A percentile compares a stretch with the other conserved stretches of the same genome.
These are phyloP conservation scores for Andinoacara biseriatus DNA, from an alignment of 2,113 vertebrate species.

Conservation along the genomic window DNA sequence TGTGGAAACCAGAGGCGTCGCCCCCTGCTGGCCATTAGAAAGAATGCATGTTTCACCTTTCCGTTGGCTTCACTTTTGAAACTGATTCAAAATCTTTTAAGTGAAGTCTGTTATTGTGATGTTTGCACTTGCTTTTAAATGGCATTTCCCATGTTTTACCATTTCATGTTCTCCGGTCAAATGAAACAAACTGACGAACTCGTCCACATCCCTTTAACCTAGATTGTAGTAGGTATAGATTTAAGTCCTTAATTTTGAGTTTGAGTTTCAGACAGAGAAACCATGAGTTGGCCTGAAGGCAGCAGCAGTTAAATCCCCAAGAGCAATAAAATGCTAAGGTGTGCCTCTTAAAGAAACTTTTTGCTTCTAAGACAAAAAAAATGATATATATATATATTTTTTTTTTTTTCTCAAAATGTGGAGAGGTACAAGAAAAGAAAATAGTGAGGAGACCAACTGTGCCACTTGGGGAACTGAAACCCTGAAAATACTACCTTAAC, in stretches of 20 bases:
- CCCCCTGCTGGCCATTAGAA: not conserved
- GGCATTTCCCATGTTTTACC: not conserved
- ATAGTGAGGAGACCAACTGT: not conserved
- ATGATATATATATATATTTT: too few species aligned
- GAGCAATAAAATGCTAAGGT: not conserved
- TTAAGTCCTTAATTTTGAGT: not conserved
- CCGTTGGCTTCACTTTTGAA: not conserved
- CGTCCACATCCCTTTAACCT: not conserved
- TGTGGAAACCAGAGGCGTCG: not conserved
- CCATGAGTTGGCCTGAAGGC: not conserved
- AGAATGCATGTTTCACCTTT: not conserved
- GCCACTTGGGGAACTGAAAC: not conserved
- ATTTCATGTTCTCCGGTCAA: accelerated
- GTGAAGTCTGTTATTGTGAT: not conserved
- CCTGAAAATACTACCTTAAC: not conserved
- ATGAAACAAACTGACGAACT: not conserved
- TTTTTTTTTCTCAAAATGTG: not conserved
- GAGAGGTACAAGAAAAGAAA: not conserved
- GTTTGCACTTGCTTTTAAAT: not conserved
- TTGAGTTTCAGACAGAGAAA: not conserved
- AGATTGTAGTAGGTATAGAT: not conserved
- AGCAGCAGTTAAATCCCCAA: not conserved
- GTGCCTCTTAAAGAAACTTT: not conserved
- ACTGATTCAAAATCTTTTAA: not conserved
- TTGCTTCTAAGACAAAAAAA: not conserved